phyloP scores from a whole-genome alignment of 2,888 invertebrate species.

The Lathronympha strigana region DNA sequence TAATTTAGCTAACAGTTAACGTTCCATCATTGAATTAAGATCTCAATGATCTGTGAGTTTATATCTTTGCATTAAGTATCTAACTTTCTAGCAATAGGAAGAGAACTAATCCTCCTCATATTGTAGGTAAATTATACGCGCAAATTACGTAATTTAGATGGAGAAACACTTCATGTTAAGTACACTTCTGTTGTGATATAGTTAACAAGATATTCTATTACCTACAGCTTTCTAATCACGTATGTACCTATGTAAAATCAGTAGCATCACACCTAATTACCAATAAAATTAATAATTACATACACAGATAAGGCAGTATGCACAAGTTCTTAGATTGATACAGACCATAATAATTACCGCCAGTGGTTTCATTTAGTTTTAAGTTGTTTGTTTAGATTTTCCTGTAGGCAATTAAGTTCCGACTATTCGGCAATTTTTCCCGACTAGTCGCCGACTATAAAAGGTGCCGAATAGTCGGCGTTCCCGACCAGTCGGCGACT shows the following conservation, averaged over 20 bases:
- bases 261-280: too few species aligned
- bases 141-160: constrained; percentile 29
- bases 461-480: too few species aligned
- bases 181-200: neutral
- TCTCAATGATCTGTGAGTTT: constrained; percentile 14
- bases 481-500: too few species aligned
- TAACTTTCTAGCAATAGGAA: constrained; percentile 23
- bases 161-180: constrained; percentile 4
- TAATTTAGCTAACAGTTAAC: neutral
- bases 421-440: too few species aligned
- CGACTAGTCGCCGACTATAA: too few species aligned
- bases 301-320: too few species aligned
- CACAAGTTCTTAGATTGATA: too few species aligned
- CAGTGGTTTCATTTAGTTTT: too few species aligned
- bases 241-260: neutral
- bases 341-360: too few species aligned
- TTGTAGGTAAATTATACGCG: neutral
- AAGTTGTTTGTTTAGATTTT: too few species aligned
- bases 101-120: constrained; percentile 4
- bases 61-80: constrained; percentile 14
- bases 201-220: neutral
- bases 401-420: too few species aligned
- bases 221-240: constrained; percentile 1
- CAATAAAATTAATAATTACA: too few species aligned
- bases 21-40: neutral